phyloP scores from a whole-genome alignment of 1,140 invertebrate species.

The Saxidomus purpurata region DNA sequence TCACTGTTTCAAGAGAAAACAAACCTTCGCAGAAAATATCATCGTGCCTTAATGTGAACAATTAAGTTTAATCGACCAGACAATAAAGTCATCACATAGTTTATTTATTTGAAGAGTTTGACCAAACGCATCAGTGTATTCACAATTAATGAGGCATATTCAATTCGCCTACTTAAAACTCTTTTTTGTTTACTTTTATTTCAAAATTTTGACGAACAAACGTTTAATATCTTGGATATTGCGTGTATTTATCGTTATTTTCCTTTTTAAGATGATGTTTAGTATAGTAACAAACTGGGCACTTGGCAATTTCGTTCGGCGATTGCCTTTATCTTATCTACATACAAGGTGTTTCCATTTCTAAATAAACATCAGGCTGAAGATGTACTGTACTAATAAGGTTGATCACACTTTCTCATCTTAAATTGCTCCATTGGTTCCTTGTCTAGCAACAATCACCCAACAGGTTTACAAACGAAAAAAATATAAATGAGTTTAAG shows the following conservation, averaged over 20 bases:
- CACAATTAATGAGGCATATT: not conserved
- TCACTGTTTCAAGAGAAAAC: too few relatives aligned
- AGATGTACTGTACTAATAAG: not conserved
- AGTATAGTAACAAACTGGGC: not conserved
- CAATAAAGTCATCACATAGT: too few relatives aligned
- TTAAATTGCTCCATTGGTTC: conserved; percentile 1
- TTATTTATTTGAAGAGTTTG: too few relatives aligned
- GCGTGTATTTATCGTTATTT: conserved; percentile 24
- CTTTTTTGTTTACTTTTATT: not conserved
- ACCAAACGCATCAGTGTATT: too few relatives aligned
- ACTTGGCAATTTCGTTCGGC: not conserved
- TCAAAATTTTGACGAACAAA: not conserved
- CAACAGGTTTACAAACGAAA: not conserved
- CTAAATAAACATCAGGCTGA: conserved; percentile 47
- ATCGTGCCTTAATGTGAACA: too few relatives aligned
- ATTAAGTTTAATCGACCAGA: too few relatives aligned
- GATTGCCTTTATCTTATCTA: conserved; percentile 50
- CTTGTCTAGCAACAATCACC: not conserved
- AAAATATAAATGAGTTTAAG: not conserved
- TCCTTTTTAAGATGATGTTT: conserved; percentile 3
- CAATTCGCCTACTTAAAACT: conserved; percentile 9
- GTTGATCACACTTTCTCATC: conserved; percentile 55
- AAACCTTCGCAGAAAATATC: too few relatives aligned
- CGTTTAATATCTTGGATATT: conserved; percentile 42
- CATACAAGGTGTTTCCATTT: conserved; percentile 62